Base-by-base conservation (phyloP, 2,113 vertebrate genomes). In the Platysteira castanea region DNA sequence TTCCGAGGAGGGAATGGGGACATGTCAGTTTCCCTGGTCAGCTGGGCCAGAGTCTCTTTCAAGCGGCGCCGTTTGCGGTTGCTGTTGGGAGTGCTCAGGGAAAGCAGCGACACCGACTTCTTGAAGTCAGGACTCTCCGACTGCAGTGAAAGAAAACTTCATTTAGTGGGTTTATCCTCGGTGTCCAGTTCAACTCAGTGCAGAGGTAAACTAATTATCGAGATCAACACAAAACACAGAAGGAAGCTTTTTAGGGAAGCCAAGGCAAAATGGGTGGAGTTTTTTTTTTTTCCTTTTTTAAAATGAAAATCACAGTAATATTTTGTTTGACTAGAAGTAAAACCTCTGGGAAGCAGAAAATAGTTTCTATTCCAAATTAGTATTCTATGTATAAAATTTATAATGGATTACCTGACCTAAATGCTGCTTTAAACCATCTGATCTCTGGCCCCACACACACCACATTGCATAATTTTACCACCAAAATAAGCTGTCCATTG, bases 1-100 rank as follows among this genome's bases (percentile, higher is more conserved):
- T 99, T 99, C 19, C 99, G 98, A 31, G 99, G 99, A 8, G 99
- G 99, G 84, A 99, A 99, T 0, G 99, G 99, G 0, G 99, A 99
- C 84, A 99, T 94, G 73, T 99, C 99, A 0, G 98, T 98, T 94
- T 99, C 99, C 92, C 99, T 99, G 47, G 99, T 98, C 84, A 99
- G 97, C 68, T 99, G 99, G 26, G 99, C 99, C 70, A 99, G 98
- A 1, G 99, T 99, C 94, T 99, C 99, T 80, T 98, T 98, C 84
- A 99, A 98, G 78, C 99, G 99, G 5, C 99, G 98, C 47, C 99
- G 98, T 93, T 99, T 99, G 21, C 99, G 98, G 91, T 98, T 99
- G 94, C 99, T 99, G 94, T 98, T 99, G 75, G 99, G 99, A 5
- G 99, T 99, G 89, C 75, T 98, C 95, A 99, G 97, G 73, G 99